phyloP scores from a whole-genome alignment of 1,140 invertebrate species.

The Panagrolaimus sp. region DNA sequence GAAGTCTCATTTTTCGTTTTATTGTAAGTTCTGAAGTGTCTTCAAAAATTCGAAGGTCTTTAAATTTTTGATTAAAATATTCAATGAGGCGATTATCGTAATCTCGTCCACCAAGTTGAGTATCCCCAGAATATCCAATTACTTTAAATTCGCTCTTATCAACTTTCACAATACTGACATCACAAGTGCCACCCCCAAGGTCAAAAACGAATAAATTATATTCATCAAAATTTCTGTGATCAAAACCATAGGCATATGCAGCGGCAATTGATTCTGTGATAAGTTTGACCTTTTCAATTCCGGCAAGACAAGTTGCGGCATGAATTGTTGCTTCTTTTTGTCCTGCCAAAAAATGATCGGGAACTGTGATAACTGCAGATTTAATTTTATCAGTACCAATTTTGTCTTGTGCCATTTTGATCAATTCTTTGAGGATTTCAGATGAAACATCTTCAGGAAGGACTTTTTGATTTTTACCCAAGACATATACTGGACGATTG shows the following conservation, averaged over 20 bases:
- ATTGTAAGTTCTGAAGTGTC: too few species aligned
- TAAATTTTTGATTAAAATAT: conserved; percentile 89
- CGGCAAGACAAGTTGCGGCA: conserved; percentile 69
- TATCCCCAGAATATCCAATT: conserved; percentile 69
- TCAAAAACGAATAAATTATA: conserved; percentile 71
- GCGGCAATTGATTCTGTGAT: conserved; percentile 73
- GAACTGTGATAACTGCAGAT: conserved; percentile 28
- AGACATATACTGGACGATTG: too few species aligned
- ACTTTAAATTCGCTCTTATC: conserved; percentile 88
- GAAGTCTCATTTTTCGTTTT: conserved; percentile 76
- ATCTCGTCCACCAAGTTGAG: conserved; percentile 76
- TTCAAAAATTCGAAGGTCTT: too few species aligned
- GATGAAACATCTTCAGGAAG: background rate
- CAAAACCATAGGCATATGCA: conserved; percentile 74
- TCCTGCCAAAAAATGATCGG: conserved; percentile 72
- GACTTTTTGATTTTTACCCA: too few species aligned
- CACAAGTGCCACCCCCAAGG: conserved; percentile 90
- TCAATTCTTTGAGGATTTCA: conserved; percentile 1
- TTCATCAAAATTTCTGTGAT: conserved; percentile 67
- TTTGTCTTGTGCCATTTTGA: too few species aligned
- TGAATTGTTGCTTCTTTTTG: conserved; percentile 80
- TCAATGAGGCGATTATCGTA: conserved; percentile 92
- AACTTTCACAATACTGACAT: conserved; percentile 87
- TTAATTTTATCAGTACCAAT: conserved; percentile 60
- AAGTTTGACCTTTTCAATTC: conserved; percentile 67